These are phyloP conservation scores for Oophaga sylvatica DNA, from an alignment of 2,797 vertebrate species.

Conservation along the genomic window DNA sequence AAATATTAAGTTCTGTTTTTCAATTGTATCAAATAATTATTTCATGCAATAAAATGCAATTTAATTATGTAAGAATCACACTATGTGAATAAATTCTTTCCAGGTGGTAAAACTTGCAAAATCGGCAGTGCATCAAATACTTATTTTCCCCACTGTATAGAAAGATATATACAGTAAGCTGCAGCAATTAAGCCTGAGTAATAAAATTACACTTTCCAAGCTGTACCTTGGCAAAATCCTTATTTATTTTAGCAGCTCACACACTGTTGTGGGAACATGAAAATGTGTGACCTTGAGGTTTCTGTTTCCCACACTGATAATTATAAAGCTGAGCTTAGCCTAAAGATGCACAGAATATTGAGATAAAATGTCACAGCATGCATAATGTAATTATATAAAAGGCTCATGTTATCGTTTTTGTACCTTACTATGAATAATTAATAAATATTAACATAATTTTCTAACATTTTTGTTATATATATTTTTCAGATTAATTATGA, in stretches of 20 bases:
- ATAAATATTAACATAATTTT: background rate
- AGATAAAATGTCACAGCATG: conserved; percentile 7
- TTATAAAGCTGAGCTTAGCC: background rate
- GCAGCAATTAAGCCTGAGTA: background rate
- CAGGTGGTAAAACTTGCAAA: no score
- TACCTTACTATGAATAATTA: background rate
- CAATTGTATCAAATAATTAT: no score
- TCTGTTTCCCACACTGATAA: conserved; percentile 51
- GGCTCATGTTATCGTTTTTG: background rate
- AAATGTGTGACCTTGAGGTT: background rate
- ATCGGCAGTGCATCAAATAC: no score
- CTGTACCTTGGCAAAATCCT: background rate
- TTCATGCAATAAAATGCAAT: no score
- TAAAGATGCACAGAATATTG: background rate
- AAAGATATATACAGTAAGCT: background rate
- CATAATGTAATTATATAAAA: background rate
- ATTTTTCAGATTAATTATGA: background rate
- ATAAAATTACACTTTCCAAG: background rate
- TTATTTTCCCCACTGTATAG: no score
- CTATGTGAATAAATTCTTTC: no score
- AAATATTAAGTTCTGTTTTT: no score
- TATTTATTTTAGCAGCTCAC: background rate
- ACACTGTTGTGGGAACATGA: conserved; percentile 39
- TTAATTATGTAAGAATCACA: no score
- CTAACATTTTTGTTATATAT: background rate